Conservation (phyloP, 2,113 vertebrate species). For the Planiliza haematocheilus region DNA sequence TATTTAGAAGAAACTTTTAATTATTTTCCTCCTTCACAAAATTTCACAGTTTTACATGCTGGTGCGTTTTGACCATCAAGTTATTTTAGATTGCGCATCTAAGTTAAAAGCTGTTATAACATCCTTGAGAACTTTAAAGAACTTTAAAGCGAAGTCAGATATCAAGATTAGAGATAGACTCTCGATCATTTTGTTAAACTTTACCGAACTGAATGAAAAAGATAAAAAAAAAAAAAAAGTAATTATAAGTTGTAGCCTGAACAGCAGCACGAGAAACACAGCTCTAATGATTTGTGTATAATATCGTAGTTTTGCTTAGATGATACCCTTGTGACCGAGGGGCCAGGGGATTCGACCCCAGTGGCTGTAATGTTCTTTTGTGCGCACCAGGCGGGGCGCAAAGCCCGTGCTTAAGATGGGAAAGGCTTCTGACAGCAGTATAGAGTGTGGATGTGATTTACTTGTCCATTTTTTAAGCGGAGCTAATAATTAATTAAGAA, state of each 20-base stretch:
- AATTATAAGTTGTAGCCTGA: too few relatives aligned
- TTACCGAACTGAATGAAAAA: constrained; percentile 2
- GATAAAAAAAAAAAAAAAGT: background rate
- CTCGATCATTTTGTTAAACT: background rate
- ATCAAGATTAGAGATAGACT: background rate
- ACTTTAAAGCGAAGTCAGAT: background rate
- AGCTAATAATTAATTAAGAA: background rate
- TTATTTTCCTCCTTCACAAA: background rate
- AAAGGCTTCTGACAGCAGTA: background rate
- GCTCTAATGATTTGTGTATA: background rate
- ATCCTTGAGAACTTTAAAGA: rapidly evolving
- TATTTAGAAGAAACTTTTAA: background rate
- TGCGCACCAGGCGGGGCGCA: constrained; percentile 73
- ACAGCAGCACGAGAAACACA: background rate
- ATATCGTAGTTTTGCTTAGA: background rate
- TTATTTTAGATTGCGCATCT: background rate
- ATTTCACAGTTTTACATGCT: background rate
- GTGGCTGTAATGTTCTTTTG: constrained; percentile 48
- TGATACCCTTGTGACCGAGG: background rate
- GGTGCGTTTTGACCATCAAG: background rate
- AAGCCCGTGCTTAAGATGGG: background rate
- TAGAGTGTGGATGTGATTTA: background rate
- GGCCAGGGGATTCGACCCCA: background rate
- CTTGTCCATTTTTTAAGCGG: background rate
- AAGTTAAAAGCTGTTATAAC: background rate